Evolutionary conservation across 2,888 invertebrate genomes (phyloP).

Genomic region (Isoperla grammatica): DNA sequence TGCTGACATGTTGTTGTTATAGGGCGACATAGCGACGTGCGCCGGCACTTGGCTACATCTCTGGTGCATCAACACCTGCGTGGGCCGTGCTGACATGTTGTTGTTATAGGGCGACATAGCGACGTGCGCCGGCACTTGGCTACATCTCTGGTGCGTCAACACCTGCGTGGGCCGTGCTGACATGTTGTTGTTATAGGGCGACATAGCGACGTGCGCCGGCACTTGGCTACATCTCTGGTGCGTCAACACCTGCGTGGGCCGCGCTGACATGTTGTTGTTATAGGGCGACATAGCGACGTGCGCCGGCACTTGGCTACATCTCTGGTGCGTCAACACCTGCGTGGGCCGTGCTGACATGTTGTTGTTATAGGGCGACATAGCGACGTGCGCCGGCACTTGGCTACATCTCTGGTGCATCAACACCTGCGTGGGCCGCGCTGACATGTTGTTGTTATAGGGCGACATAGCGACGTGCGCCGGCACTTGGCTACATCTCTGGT

Average conservation of each 20-base stretch:
- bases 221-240: constrained; percentile 95
- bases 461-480: constrained; percentile 97
- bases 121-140: constrained; percentile 92
- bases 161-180: constrained; percentile 82
- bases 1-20: constrained; percentile 63
- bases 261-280: constrained; percentile 66
- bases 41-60: constrained; percentile 93
- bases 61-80: constrained; percentile 94
- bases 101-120: constrained; percentile 85
- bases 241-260: constrained; percentile 85
- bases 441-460: constrained; percentile 71
- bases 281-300: constrained; percentile 97
- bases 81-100: constrained; percentile 77
- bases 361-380: constrained; percentile 82
- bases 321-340: constrained; percentile 94
- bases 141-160: constrained; percentile 94
- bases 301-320: constrained; percentile 90
- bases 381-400: constrained; percentile 95
- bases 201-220: constrained; percentile 95
- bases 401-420: constrained; percentile 96
- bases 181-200: constrained; percentile 72
- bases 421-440: constrained; percentile 79
- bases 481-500: constrained; percentile 94
- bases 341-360: constrained; percentile 78
- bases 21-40: constrained; percentile 97